Evolutionary conservation across 1,140 invertebrate genomes (phyloP), one percentile per base, ranked within the genome.

Genomic region (Drosophila cardini): DNA sequence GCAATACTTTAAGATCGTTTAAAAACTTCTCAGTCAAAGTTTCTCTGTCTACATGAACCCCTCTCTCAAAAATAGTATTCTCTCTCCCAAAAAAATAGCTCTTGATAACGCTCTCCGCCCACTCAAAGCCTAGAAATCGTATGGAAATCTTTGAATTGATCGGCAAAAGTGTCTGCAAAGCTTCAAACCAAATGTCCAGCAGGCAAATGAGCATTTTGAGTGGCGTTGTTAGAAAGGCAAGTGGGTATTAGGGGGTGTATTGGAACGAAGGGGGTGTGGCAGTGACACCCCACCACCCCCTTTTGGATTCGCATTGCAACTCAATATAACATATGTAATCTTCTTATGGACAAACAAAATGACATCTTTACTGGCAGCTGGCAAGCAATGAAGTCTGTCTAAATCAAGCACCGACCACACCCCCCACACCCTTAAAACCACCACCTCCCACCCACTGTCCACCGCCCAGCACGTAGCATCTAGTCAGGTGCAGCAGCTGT

Each of bases 341-440:
- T 78, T 78, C 79, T 82, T 83, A 75, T 63, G 71, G 80, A 58
- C 80, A 78, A 72, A 67, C 70, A 82, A 78, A 82, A 76, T 82
- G 79, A 69, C 79, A 69, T 69, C 46, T 72, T 72, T 60, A 40
- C 38, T 16, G 58, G 40, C 67, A 67, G 52, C 63, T 69, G 36
- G 53, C 64, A 56, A 43, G 52, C 58, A 81, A 78, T 82, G 58
- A 42, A 56, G 65, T 42, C 50, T 36, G 40, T 16, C 48, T 13
- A 40, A 40, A 40, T n/a, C n/a, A 40, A 40, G 4, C 11, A 1
- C 5, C 2, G 38, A n/a, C n/a, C n/a, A n/a, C n/a, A n/a, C n/a
- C n/a, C 38, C n/a, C 8, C 8, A 57, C 21, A n/a, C n/a, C n/a
- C n/a, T n/a, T n/a, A n/a, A n/a, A 21, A 26, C 21, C 21, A 26